Base-by-base conservation (phyloP, 2,888 invertebrate genomes). In the Camptogramma bilineatum region DNA sequence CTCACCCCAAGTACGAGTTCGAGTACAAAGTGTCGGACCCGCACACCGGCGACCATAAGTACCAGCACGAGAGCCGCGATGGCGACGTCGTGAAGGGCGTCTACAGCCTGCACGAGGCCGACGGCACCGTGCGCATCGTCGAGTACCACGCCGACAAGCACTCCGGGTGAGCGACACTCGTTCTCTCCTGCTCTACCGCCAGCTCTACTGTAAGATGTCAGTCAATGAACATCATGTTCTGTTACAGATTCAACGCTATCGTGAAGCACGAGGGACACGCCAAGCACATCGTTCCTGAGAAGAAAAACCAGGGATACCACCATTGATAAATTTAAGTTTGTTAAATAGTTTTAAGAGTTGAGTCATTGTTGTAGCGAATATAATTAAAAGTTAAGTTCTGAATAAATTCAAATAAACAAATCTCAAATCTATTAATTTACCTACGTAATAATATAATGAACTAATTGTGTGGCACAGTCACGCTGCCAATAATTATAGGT, bases 21-120 rank as follows among this genome's bases (percentile, higher is more conserved):
- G 93, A 93, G 2, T 94, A 94, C 84, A 94, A 94, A 72, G 94
- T 94, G 54, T 91, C 94, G 72, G 94, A 94, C 78, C 93, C 93
- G 16, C 94, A 94, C 83, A 94, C 94, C 67, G 94, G 94, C 0
- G 94, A 94, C 86, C 92, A 94, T 83, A 94, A 94, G 80, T 90
- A 90, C 68, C 94, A 94, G 82, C 94, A 94, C 71, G 94, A 94
- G 76, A 84, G 82, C 34, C 90, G 94, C 34, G 94, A 94, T 52
- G 94, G 94, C 10, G 94, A 94, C 69, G 92, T 93, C 28, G 94
- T 94, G 63, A 94, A 94, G 77, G 94, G 94, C 70, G 91, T 91
- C 73, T 94, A 94, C 80, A 88, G 86, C 55, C 81, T 93, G 52
- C 88, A 91, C 71, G 90, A 92, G 73, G 84, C 73, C 44, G 75